Evolutionary conservation across 2,113 vertebrate genomes (phyloP).

Genomic region (Rhineura floridana): DNA sequence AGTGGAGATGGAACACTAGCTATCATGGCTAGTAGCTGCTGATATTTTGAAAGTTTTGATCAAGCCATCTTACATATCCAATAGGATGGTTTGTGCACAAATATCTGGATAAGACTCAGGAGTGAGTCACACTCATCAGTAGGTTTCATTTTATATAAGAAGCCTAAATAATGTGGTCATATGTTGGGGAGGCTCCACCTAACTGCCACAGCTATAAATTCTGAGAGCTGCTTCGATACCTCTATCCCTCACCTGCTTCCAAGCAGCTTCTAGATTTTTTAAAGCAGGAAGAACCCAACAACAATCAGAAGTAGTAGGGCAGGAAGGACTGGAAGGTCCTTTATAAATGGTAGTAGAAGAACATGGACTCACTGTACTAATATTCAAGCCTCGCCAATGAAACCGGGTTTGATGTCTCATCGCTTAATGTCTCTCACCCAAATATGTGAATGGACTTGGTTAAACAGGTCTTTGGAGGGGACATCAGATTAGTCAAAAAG

Average conservation of each 20-base stretch:
- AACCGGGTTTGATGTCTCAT: neutral
- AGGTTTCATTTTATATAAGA: too few relatives aligned
- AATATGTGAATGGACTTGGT: neutral
- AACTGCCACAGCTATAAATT: neutral
- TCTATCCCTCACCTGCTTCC: neutral
- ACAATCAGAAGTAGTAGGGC: neutral
- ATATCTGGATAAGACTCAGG: neutral
- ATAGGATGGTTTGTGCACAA: neutral
- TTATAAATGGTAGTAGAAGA: neutral
- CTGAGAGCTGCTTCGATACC: neutral
- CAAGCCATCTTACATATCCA: neutral
- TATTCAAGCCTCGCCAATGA: neutral
- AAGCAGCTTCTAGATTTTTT: neutral
- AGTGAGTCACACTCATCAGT: too few relatives aligned
- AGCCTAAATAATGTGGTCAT: neutral
- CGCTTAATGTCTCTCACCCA: neutral
- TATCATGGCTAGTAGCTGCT: too few relatives aligned
- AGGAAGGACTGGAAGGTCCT: neutral
- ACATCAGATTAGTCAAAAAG: too few relatives aligned
- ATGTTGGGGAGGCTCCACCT: neutral
- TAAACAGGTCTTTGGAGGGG: too few relatives aligned
- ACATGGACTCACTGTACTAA: neutral
- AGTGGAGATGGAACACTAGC: too few relatives aligned
- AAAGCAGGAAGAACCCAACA: neutral
- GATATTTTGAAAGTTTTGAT: neutral